Conservation (phyloP, 2,888 invertebrate species). For the Galerucella calmariensis region DNA sequence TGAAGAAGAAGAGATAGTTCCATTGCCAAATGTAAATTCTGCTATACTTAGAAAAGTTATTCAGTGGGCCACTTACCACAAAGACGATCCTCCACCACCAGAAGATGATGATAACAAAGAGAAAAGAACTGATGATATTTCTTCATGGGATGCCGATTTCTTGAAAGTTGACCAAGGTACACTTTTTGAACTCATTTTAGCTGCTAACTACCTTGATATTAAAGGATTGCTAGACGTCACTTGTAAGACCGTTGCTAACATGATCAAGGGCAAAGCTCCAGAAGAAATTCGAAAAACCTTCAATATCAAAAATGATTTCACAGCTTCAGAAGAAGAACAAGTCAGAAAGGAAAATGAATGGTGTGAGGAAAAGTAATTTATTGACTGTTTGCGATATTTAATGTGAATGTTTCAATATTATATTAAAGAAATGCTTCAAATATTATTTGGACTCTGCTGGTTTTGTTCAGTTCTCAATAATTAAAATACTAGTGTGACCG, state of each 20-base stretch:
- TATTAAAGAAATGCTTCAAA: background rate
- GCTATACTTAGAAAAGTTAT: conserved; percentile 95
- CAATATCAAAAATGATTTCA: conserved; percentile 96
- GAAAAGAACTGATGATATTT: conserved; percentile 98
- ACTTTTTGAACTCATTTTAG: conserved; percentile 94
- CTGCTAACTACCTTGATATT: conserved; percentile 97
- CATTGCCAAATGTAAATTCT: conserved; percentile 96
- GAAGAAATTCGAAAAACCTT: conserved; percentile 97
- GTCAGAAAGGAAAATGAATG: conserved; percentile 97
- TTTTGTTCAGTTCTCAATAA: background rate
- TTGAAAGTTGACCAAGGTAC: conserved; percentile 98
- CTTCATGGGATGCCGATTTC: conserved; percentile 99
- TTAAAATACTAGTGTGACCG: background rate
- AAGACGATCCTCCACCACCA: conserved; percentile 94
- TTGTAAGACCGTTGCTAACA: conserved; percentile 97
- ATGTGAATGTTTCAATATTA: conserved; percentile 11
- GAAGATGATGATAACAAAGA: conserved; percentile 98
- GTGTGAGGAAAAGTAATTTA: conserved; percentile 84
- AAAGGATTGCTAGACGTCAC: conserved; percentile 96
- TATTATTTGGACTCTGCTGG: conserved; percentile 4
- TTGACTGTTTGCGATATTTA: conserved; percentile 13
- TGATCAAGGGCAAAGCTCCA: conserved; percentile 98
- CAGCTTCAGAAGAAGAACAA: conserved; percentile 96
- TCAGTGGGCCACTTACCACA: conserved; percentile 93
- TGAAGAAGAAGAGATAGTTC: conserved; percentile 94